Conservation (phyloP, 2,797 vertebrate genomes). For the Ciconia nigra region DNA sequence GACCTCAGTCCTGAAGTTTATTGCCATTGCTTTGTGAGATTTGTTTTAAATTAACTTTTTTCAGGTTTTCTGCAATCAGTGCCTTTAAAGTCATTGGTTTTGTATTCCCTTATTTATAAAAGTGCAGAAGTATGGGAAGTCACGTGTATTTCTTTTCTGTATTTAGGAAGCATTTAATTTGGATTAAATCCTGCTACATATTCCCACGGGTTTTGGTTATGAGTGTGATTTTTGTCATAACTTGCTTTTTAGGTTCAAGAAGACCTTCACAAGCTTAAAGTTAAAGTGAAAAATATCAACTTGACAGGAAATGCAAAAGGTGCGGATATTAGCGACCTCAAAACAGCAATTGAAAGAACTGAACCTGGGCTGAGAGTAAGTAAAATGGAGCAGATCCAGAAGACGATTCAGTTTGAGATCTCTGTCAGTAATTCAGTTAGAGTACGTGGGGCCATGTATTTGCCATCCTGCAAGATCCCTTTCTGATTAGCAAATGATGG, state of each 20-base stretch:
- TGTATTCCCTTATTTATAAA: neutral
- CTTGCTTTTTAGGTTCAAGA: slow-evolving; percentile 77
- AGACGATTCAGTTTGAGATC: rapidly evolving
- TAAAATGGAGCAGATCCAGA: neutral
- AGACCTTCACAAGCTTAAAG: slow-evolving; percentile 77
- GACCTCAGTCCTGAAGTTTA: neutral
- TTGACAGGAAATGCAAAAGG: neutral
- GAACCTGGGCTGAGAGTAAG: slow-evolving; percentile 75
- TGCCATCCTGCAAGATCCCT: neutral
- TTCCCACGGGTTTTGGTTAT: neutral
- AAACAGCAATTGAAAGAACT: slow-evolving; percentile 73
- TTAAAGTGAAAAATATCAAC: slow-evolving; percentile 52
- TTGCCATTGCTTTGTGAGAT: neutral
- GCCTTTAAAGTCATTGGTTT: neutral
- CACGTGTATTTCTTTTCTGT: rapidly evolving
- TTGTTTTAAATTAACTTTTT: neutral
- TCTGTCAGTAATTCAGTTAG: neutral
- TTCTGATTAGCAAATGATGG: neutral
- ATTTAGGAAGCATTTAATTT: neutral
- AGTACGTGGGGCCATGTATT: neutral
- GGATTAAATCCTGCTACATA: neutral
- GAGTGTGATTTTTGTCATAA: neutral
- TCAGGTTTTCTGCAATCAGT: rapidly evolving
- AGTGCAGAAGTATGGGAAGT: neutral
- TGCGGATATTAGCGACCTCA: slow-evolving; percentile 71